A percentile compares a stretch with the other conserved stretches of the same genome.
These are phyloP conservation scores for Anguilla marmorata DNA, from an alignment of 2,797 vertebrate species.

Conservation along the genomic window DNA sequence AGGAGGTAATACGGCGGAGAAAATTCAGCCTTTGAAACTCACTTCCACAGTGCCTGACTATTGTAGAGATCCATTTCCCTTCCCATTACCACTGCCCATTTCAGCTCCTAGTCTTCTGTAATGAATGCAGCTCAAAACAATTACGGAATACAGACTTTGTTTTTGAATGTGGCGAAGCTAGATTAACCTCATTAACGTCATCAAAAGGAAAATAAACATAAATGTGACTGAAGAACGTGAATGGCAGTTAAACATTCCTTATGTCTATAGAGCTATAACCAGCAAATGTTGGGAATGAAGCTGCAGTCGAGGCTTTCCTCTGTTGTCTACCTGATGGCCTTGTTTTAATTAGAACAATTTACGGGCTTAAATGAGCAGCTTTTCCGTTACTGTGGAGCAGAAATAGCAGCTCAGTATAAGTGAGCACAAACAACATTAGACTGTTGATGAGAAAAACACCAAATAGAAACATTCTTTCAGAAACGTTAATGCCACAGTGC, in stretches of 20 bases:
- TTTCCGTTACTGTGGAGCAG: neutral
- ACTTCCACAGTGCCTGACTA: constrained; percentile 11
- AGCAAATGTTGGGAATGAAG: neutral
- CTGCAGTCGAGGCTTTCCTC: neutral
- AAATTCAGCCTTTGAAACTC: constrained; percentile 7
- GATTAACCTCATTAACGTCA: constrained; percentile 11
- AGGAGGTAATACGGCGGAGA: neutral
- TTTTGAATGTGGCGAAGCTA: neutral
- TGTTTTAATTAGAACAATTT: constrained; percentile 3
- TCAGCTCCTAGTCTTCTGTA: constrained; percentile 11
- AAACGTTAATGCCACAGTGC: constrained; percentile 51
- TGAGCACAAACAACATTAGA: neutral
- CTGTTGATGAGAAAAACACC: neutral
- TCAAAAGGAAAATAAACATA: constrained; percentile 31
- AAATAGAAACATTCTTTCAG: neutral
- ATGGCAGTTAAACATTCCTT: neutral
- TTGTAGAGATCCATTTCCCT: neutral
- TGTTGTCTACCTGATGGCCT: neutral
- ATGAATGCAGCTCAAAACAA: constrained; percentile 30
- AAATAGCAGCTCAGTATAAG: neutral
- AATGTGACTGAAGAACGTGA: neutral
- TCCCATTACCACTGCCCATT: constrained; percentile 13
- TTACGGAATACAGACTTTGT: constrained; percentile 27
- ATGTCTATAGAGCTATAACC: neutral
- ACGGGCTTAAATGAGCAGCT: neutral